Conservation (phyloP, 2,888 invertebrate species). For the Trichogramma evanescens region DNA sequence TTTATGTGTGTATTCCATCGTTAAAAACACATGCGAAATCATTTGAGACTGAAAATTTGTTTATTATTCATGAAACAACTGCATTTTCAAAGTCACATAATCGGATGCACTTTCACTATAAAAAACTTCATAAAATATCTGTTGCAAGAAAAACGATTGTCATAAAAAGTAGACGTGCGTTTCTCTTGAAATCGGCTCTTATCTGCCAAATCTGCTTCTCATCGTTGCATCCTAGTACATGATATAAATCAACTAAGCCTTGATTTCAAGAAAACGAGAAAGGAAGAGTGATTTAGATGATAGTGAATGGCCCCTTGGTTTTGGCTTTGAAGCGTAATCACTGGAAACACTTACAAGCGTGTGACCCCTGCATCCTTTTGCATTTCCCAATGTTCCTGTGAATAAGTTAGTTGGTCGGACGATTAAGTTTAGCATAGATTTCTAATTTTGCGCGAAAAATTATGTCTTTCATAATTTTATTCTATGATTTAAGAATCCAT, state of each 20-base stretch:
- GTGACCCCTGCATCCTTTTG: neutral
- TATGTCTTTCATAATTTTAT: neutral
- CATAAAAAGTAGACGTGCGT: neutral
- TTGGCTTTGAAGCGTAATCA: slow-evolving; percentile 12
- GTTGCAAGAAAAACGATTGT: neutral
- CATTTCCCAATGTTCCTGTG: no score
- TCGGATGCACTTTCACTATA: slow-evolving; percentile 8
- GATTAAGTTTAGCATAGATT: slow-evolving; percentile 14
- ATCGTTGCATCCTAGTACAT: neutral
- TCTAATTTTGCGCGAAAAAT: slow-evolving; percentile 4
- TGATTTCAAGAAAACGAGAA: neutral
- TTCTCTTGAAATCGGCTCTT: slow-evolving; percentile 7
- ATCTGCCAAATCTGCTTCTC: no score
- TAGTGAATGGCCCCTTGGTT: slow-evolving; percentile 24
- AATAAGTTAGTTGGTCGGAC: no score
- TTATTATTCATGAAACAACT: neutral
- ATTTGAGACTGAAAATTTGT: slow-evolving; percentile 5
- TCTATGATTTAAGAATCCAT: no score
- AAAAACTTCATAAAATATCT: slow-evolving; percentile 1
- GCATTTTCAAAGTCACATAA: slow-evolving; percentile 17
- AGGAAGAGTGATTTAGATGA: neutral
- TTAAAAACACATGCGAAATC: slow-evolving; percentile 4
- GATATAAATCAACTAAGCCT: neutral
- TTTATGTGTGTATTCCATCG: slow-evolving; percentile 10
- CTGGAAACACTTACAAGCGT: slow-evolving; percentile 9